Base-by-base conservation (phyloP, 2,888 invertebrate genomes). In the Himalopsyche japonica region DNA sequence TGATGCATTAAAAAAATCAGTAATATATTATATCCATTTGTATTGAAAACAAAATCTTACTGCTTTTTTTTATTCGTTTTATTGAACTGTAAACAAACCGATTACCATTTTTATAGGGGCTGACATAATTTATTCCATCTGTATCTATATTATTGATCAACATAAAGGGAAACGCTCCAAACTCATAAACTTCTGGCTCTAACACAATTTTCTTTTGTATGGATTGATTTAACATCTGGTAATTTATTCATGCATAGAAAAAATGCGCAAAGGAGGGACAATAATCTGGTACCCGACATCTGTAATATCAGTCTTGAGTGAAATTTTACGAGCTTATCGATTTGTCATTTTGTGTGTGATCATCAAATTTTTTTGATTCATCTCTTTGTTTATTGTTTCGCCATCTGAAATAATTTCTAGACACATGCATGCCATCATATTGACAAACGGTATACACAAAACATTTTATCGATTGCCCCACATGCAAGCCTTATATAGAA, bases 401-500 rank as follows among this genome's bases (percentile, higher is more conserved):
- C 77, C 12, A 77, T 77, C 43, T 37, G 24, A 77, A 20, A 77
- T 77, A 37, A 18, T 77, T 34, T 43, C 15, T 37, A 77, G 27
- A 70, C 79, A 30, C 47, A 43, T 76, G 82, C 84, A 82, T 81
- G 82, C 84, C 49, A 70, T 81, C 80, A 34, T 79, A 77, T 82
- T 81, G 48, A 64, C 57, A 34, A 64, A 86, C 84, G 80, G 84
- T 85, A 82, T n/a, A n/a, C 83, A 79, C 34, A 84, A 43, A 82
- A 82, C 80, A 81, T 78, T 80, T 80, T 79, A 85, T 82, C 76
- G 81, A 83, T 81, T 78, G 77, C 43, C 37, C 30, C 83, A 85
- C 84, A 84, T 82, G 82, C 86, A 86, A 84, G 83, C 86, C 86
- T 84, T 86, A 79, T 86, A 84, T 86, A 78, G 82, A 79, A 80